These are phyloP conservation scores for Sialia sialis DNA, from an alignment of 2,113 vertebrate genomes.

Conservation along the genomic window DNA sequence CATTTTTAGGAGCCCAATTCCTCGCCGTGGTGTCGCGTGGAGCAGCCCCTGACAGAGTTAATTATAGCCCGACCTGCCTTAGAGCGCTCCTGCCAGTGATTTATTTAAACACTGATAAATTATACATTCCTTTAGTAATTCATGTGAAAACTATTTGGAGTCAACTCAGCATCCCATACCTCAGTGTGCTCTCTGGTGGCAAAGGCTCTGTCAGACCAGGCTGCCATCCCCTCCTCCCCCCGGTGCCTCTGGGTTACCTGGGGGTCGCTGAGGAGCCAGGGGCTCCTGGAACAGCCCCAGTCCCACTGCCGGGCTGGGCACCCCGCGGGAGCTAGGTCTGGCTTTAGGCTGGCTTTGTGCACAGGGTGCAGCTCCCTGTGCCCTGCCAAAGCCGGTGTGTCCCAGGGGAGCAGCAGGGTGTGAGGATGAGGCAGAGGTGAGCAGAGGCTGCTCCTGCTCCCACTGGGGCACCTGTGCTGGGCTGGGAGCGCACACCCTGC, in stretches of 20 bases:
- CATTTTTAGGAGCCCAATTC: rapidly evolving
- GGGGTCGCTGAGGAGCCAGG: background rate
- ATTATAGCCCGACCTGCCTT: slow-evolving; percentile 35
- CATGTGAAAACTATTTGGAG: slow-evolving; percentile 83
- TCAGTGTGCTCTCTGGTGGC: slow-evolving; percentile 49
- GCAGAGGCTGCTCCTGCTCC: background rate
- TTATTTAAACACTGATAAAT: slow-evolving; percentile 85
- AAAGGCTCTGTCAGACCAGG: slow-evolving; percentile 43
- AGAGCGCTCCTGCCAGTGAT: slow-evolving; percentile 68
- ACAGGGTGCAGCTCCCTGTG: background rate
- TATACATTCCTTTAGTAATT: slow-evolving; percentile 81
- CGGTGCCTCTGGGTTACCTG: background rate
- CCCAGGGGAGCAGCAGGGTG: too few relatives aligned
- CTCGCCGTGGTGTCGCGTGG: background rate
- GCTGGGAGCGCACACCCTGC: background rate
- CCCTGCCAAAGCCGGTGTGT: too few relatives aligned
- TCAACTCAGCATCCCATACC: slow-evolving; percentile 65
- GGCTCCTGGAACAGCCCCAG: background rate
- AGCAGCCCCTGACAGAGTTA: slow-evolving; percentile 1
- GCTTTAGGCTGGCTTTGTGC: background rate
- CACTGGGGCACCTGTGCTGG: background rate
- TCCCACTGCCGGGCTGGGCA: background rate
- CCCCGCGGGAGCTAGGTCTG: too few relatives aligned
- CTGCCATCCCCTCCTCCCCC: slow-evolving; percentile 20
- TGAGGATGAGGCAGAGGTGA: too few relatives aligned